A percentile compares a stretch with the other conserved stretches of the same genome.
phyloP scores from a whole-genome alignment of 2,888 invertebrate genomes.

The Acanthoscelides obtectus region DNA sequence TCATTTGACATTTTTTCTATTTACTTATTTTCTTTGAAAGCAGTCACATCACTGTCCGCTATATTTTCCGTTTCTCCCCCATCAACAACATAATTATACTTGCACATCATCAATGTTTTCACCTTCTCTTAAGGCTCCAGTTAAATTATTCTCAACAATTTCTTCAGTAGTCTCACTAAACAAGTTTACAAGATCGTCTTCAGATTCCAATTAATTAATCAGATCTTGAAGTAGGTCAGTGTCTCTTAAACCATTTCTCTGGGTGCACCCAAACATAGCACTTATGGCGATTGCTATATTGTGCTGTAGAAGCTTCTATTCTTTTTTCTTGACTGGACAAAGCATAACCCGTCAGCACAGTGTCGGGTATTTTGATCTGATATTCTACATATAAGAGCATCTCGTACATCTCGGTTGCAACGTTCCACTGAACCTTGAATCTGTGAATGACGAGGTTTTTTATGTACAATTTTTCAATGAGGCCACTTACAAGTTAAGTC shows the following conservation, averaged over 20 bases:
- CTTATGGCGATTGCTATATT: slow-evolving; percentile 2
- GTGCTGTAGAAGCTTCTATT: neutral
- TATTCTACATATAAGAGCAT: slow-evolving; percentile 17
- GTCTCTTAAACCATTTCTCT: slow-evolving; percentile 11
- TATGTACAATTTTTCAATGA: slow-evolving; percentile 3
- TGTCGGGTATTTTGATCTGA: slow-evolving; percentile 13
- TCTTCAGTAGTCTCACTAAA: slow-evolving; percentile 9
- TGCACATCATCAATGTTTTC: slow-evolving; percentile 7
- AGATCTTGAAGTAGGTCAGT: slow-evolving; percentile 12
- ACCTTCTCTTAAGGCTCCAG: too few species aligned
- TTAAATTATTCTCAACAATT: too few species aligned
- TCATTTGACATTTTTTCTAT: too few species aligned
- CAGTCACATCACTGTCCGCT: neutral
- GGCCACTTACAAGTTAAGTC: slow-evolving; percentile 12
- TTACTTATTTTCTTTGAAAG: neutral
- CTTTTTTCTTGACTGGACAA: slow-evolving; percentile 15
- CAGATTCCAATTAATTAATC: slow-evolving; percentile 9
- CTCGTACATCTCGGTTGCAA: slow-evolving; percentile 13
- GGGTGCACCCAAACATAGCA: slow-evolving; percentile 11
- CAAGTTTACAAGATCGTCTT: slow-evolving; percentile 13
- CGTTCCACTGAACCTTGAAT: slow-evolving; percentile 10
- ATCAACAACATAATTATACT: slow-evolving; percentile 7
- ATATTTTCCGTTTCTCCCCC: slow-evolving; percentile 5
- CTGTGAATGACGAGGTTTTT: too few species aligned
- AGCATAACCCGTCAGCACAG: slow-evolving; percentile 7